These are phyloP conservation scores for Pan troglodytes DNA, from an alignment of 2,113 vertebrate genomes.

Conservation along the genomic window NHGRI_mPanTro3-v2.1_pri NC_072421.2:16570001-16570500, in stretches of 20 bases:
- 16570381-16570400: not conserved
- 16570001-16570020: slow-evolving; percentile 23
- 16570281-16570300: not conserved
- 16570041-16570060: not conserved
- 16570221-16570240: not conserved
- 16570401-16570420: not conserved
- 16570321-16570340: not conserved
- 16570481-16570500: not conserved
- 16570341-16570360: not conserved
- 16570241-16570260: not conserved
- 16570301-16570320: not conserved
- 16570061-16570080: not conserved
- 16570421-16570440: not conserved
- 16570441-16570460: not conserved
- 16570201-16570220: not conserved
- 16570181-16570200: not conserved
- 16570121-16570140: not conserved
- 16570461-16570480: not conserved
- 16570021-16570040: not conserved
- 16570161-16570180: not conserved
- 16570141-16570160: not conserved
- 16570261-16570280: not conserved
- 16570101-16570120: not conserved
- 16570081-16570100: not conserved
- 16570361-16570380: not conserved